phyloP scores from a whole-genome alignment of 64 coral and sea anemone genomes.

The Astreopora myriophthalma region DNA sequence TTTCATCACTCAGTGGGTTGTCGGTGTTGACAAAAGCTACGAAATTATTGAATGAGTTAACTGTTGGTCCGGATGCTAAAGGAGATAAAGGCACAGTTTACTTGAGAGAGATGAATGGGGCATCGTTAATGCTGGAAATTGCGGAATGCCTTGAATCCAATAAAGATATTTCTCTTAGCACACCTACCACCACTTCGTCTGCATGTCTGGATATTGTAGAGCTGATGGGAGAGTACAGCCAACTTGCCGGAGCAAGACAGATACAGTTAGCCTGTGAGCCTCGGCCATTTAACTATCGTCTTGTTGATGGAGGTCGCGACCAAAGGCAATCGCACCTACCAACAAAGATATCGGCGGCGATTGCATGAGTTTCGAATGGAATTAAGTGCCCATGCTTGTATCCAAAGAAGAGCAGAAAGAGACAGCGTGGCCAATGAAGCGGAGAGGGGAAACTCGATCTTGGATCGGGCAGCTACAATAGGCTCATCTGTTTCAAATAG shows the following conservation, averaged over 20 bases:
- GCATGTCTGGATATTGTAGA: not conserved
- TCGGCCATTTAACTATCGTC: constrained; percentile 33
- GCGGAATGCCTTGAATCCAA: not conserved
- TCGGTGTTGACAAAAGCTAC: not conserved
- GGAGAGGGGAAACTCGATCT: constrained; percentile 54
- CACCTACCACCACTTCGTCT: not conserved
- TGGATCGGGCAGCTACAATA: constrained; percentile 37
- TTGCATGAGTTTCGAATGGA: constrained; percentile 44
- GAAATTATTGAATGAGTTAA: not conserved
- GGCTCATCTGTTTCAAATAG: constrained; percentile 51
- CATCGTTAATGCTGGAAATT: constrained; percentile 48
- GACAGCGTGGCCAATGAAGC: constrained; percentile 77
- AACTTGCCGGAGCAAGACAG: not conserved
- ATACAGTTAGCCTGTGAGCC: not conserved
- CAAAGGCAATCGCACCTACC: constrained; percentile 19
- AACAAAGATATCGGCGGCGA: constrained; percentile 33
- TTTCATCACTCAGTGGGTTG: not conserved
- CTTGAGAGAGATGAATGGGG: constrained; percentile 17
- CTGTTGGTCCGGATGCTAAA: not conserved
- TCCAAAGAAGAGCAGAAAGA: constrained; percentile 57
- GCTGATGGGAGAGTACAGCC: not conserved
- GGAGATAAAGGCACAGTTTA: constrained; percentile 11
- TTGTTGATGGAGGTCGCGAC: constrained; percentile 41
- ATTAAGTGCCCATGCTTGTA: constrained; percentile 29
- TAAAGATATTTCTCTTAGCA: constrained; percentile 31